These are phyloP conservation scores for Cotesia typhae DNA, from an alignment of 1,140 invertebrate species.

Conservation along the genomic window DNA sequence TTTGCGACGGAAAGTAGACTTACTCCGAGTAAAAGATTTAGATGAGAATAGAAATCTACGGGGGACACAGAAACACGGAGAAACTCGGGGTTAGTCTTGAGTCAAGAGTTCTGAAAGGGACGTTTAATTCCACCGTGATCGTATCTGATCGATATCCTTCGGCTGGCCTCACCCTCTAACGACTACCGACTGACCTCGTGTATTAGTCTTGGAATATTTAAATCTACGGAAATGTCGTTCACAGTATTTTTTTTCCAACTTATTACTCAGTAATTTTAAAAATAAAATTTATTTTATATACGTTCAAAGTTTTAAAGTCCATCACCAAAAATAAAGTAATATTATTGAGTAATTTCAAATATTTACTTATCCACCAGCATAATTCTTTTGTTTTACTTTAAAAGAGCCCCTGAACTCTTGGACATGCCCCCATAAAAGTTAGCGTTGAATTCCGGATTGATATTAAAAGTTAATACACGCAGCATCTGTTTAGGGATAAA, in stretches of 20 bases:
- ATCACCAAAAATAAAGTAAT: background rate
- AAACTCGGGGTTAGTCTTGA: constrained; percentile 41
- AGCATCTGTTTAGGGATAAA: constrained; percentile 20
- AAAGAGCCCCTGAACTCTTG: background rate
- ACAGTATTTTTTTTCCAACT: background rate
- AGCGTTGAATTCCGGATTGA: constrained; percentile 20
- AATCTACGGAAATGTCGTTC: constrained; percentile 24
- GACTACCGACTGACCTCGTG: constrained; percentile 23
- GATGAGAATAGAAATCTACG: constrained; percentile 3
- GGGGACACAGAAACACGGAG: constrained; percentile 34
- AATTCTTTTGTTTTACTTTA: constrained; percentile 64
- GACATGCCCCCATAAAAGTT: constrained; percentile 26
- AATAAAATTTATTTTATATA: background rate
- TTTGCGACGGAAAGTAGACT: constrained; percentile 4
- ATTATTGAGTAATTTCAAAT: background rate
- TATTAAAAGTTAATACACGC: background rate
- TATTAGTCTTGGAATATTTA: constrained; percentile 32
- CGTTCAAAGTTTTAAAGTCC: background rate
- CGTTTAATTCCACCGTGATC: constrained; percentile 64
- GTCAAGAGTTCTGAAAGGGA: constrained; percentile 59
- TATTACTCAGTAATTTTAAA: background rate
- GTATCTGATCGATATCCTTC: constrained; percentile 63
- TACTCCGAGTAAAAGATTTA: constrained; percentile 8
- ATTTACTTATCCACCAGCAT: constrained; percentile 58
- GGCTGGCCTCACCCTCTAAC: constrained; percentile 39